Evolutionary conservation across 2,888 invertebrate genomes (phyloP).

Genomic region (Orthosia incerta): DNA sequence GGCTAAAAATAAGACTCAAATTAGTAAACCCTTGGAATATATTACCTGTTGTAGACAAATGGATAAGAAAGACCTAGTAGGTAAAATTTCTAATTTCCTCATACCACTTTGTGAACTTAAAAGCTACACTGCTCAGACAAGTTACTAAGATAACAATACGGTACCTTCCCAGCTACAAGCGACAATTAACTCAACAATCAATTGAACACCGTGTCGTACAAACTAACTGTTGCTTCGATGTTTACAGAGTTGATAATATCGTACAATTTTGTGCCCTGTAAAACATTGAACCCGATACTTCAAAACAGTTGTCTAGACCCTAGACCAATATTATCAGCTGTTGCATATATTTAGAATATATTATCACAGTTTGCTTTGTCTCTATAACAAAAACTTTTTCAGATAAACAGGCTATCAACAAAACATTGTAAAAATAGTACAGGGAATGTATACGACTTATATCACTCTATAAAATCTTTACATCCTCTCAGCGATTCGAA

Average conservation of each 20-base stretch:
- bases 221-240: constrained; percentile 33
- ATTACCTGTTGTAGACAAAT: not conserved
- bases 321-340: constrained; percentile 13
- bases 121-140: constrained; percentile 3
- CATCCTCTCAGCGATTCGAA: constrained; percentile 63
- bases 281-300: constrained; percentile 30
- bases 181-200: constrained; percentile 42
- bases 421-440: constrained; percentile 35
- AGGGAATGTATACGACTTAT: constrained; percentile 64
- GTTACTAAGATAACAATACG: constrained; percentile 19
- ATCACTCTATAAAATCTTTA: constrained; percentile 65
- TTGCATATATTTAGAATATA: too few species aligned
- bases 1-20: not conserved
- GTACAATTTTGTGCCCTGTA: constrained; percentile 7
- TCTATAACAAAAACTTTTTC: constrained; percentile 4
- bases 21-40: not conserved
- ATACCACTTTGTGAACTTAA: not conserved
- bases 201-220: constrained; percentile 44
- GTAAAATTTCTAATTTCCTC: not conserved
- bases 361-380: not conserved
- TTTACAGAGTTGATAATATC: constrained; percentile 23
- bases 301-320: constrained; percentile 25
- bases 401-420: constrained; percentile 1
- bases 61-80: not conserved
- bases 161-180: constrained; percentile 19